Evolutionary conservation across 2,797 vertebrate species (phyloP).

Genomic region (Rhinatrema bivittatum): DNA sequence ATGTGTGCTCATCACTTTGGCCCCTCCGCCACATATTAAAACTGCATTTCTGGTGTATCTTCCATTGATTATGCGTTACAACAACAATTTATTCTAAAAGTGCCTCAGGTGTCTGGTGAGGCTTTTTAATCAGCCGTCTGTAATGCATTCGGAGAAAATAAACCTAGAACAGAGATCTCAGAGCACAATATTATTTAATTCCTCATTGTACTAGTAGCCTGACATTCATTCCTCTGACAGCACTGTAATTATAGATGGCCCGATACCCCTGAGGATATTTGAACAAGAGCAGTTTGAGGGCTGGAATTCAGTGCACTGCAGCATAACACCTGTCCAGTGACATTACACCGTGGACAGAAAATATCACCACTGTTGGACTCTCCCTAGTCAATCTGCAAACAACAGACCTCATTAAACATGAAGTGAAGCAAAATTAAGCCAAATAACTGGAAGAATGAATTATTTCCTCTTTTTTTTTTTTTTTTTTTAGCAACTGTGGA

Average conservation of each 20-base stretch:
- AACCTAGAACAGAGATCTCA: background rate
- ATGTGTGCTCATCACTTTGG: background rate
- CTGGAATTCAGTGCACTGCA: conserved; percentile 18
- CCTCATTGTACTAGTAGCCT: conserved; percentile 17
- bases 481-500: conserved; percentile 19
- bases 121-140: background rate
- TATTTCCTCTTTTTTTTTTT: conserved; percentile 12
- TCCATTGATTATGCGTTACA: conserved; percentile 17
- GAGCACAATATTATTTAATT: conserved; percentile 10
- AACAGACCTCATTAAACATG: conserved; percentile 28
- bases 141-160: background rate
- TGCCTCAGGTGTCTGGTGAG: background rate
- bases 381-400: conserved; percentile 32
- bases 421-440: conserved; percentile 21
- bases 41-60: conserved; percentile 13
- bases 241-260: conserved; percentile 25
- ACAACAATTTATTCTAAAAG: conserved; percentile 7
- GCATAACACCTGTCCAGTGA: conserved; percentile 23
- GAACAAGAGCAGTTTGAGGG: conserved; percentile 22
- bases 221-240: conserved; percentile 18
- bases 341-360: conserved; percentile 32
- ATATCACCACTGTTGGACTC: conserved; percentile 14
- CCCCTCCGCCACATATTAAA: conserved; percentile 6
- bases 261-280: conserved; percentile 23
- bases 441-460: conserved; percentile 27